Conservation (phyloP, 2,113 vertebrate species). For the Formicarius rufipectus region DNA sequence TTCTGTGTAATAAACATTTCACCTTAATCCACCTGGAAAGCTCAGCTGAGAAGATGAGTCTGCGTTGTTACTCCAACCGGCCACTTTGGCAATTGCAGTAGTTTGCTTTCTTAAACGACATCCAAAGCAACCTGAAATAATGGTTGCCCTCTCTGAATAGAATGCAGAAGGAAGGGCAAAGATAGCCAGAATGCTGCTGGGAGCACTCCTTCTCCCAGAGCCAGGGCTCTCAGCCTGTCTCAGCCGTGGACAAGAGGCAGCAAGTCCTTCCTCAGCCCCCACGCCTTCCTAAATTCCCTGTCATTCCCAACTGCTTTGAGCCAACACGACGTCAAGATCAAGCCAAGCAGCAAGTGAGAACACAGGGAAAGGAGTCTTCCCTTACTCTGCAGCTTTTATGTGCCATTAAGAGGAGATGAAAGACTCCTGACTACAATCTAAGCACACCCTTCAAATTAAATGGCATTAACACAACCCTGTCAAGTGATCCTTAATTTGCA, state of each 20-base stretch:
- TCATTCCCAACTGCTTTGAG: background rate
- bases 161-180: background rate
- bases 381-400: conserved; percentile 26
- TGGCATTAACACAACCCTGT: background rate
- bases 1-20: background rate
- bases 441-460: conserved; percentile 37
- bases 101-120: background rate
- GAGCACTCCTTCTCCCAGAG: background rate
- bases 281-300: fast-evolving
- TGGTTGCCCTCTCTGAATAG: background rate
- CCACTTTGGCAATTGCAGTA: background rate
- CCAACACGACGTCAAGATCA: background rate
- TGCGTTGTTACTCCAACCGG: background rate
- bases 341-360: background rate
- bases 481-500: background rate
- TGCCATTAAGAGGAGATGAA: conserved; percentile 18
- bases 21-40: background rate
- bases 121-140: background rate
- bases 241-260: background rate
- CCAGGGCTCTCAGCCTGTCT: background rate
- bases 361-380: background rate
- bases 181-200: background rate
- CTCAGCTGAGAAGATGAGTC: background rate
- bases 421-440: background rate
- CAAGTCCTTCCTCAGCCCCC: background rate